Base-by-base conservation (phyloP, 1,140 invertebrate genomes). In the Daktulosphaira vitifoliae region DNA sequence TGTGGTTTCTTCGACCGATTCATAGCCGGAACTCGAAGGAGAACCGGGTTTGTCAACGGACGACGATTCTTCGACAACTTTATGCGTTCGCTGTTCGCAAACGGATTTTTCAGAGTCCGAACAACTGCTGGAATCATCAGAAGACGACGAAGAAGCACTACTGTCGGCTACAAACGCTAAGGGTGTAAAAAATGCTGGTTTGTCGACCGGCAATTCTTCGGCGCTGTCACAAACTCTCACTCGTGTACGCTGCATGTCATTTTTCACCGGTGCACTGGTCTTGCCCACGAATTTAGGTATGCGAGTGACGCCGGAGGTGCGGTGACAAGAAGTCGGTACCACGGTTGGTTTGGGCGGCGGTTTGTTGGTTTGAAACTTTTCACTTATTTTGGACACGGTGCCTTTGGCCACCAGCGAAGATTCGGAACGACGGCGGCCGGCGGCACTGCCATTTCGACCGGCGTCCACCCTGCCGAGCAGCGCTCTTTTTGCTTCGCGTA, bases 301-400 rank as follows among this genome's bases (percentile, higher is more conserved):
- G 0, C 46, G 48, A 1, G 38, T 53, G 15, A 13, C 23, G 16
- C 11, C 33, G 44, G 7, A 1, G 25, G 16, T 26, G n/a, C 33
- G 25, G 20, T 51, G 18, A 23, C 49, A 2, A 11, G 2, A 6
- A 15, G 2, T 13, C 8, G 23, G 23, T 7, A 37, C 16, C 23
- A 20, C n/a, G n/a, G n/a, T n/a, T n/a, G n/a, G n/a, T n/a, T n/a
- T 6, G 0, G 65, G 37, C 8, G 18, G 23, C 16, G 56, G n/a
- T 16, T n/a, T 33, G 51, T 25, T 20, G 4, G 37, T 11, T 15
- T 66, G 65, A 18, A 66, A 66, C 33, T 54, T 66, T 56, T 66
- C 65, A 3, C 51, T 48, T 16, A 66, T 66, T 25, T 66, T 54
- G 42, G 65, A 66, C 25, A 66, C 65, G 13, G 51, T 66, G 11